Percentiles rank a stretch among this genome's conserved stretches.
Conservation (phyloP, 2,797 vertebrate genomes). For the Cheirogaleus major region DNA sequence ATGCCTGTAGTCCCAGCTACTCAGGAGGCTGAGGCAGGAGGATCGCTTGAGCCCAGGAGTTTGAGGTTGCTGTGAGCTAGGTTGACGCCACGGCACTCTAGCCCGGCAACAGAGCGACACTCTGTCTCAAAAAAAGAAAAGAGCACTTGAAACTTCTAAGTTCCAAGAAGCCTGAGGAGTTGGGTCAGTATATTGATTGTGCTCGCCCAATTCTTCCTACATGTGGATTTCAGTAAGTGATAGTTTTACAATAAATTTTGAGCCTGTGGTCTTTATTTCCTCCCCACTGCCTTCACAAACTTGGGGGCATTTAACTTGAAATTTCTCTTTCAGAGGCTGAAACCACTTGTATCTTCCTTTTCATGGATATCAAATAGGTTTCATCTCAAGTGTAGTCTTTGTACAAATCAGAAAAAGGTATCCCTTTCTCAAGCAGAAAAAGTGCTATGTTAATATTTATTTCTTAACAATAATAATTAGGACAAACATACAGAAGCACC, state of each 20-base stretch:
- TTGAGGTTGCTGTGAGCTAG: too few relatives aligned
- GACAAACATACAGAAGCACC: background rate
- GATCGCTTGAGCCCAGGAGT: too few relatives aligned
- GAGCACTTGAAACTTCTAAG: background rate
- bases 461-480: constrained; percentile 2
- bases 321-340: background rate
- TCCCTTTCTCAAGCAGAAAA: background rate
- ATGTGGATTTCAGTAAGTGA: background rate
- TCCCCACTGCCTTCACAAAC: background rate
- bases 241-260: background rate
- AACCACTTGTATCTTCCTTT: background rate
- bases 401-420: background rate
- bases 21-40: too few relatives aligned
- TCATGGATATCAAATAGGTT: background rate
- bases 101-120: too few relatives aligned
- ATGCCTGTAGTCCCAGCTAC: too few relatives aligned
- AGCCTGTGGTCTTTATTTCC: background rate
- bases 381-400: background rate
- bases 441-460: background rate
- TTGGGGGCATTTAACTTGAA: background rate
- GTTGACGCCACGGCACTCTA: too few relatives aligned
- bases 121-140: background rate
- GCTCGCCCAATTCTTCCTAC: background rate
- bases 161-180: background rate
- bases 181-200: background rate